A percentile compares a stretch with the other conserved stretches of the same genome.
These are phyloP conservation scores for Cyrtorhinus lividipennis DNA, from an alignment of 1,140 invertebrate genomes.

Conservation along the genomic window DNA sequence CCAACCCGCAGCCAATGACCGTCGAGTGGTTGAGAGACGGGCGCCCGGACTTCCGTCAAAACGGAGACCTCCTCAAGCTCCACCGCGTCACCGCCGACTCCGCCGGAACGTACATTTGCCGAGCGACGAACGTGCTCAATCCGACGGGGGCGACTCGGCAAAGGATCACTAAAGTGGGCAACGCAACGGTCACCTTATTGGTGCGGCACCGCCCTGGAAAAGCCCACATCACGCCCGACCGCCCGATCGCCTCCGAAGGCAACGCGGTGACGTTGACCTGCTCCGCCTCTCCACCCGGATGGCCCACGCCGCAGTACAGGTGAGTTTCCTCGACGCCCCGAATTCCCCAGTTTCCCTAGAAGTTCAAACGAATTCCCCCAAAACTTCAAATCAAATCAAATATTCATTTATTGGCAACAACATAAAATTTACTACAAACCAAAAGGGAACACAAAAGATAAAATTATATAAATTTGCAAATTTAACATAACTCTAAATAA, in stretches of 20 bases:
- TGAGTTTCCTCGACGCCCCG: no score
- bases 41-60: constrained; percentile 65
- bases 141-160: constrained; percentile 40
- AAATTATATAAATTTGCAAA: no score
- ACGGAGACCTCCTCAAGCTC: constrained; percentile 55
- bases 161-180: constrained; percentile 48
- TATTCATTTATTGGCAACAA: no score
- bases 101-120: constrained; percentile 72
- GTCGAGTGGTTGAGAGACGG: constrained; percentile 78
- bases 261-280: constrained; percentile 71
- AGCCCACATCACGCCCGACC: constrained; percentile 63
- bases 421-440: no score
- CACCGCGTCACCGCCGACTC: constrained; percentile 60
- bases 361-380: no score
- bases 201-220: constrained; percentile 78
- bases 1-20: constrained; percentile 62
- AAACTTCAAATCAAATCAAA: no score
- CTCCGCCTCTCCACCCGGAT: constrained; percentile 69
- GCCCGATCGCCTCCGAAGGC: constrained; percentile 67
- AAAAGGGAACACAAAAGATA: no score
- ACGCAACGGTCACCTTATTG: constrained; percentile 59
- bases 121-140: constrained; percentile 64
- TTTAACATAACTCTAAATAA: no score
- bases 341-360: no score
- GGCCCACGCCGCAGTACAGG: constrained; percentile 71